Conservation (phyloP, 2,113 vertebrate species). For the Melospiza melodia region DNA sequence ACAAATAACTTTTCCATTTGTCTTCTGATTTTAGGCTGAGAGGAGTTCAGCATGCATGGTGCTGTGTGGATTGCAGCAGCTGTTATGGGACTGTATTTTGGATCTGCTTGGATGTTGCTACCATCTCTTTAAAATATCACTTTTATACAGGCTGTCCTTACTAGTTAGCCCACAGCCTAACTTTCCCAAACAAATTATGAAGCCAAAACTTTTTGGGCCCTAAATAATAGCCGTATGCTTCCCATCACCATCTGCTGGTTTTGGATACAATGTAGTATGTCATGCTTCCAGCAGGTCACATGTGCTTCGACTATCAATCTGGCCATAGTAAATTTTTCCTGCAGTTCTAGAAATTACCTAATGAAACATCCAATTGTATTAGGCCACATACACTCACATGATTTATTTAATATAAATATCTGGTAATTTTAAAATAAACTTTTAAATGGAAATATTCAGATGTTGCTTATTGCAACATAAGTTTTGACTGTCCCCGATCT, state of each 20-base stretch:
- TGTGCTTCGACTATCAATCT: not conserved
- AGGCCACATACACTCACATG: accelerated
- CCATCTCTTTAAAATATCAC: not conserved
- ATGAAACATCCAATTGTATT: not conserved
- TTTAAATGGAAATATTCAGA: not conserved
- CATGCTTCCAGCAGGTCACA: not conserved
- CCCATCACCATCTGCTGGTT: not conserved
- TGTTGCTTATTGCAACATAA: not conserved
- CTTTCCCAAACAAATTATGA: not conserved
- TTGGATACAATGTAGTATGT: not conserved
- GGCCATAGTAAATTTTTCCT: not conserved
- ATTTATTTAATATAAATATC: not conserved
- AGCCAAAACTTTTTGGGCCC: not conserved
- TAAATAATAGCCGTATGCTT: not conserved
- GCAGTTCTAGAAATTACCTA: not conserved
- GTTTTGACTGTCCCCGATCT: not conserved
- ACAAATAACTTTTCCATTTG: not conserved
- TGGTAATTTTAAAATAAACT: not conserved
- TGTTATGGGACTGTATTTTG: not conserved
- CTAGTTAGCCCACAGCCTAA: not conserved
- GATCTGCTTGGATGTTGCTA: not conserved
- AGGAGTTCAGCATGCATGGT: accelerated
- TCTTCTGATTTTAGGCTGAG: not conserved
- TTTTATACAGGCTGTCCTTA: not conserved
- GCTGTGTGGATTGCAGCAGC: not conserved